Evolutionary conservation across 92 coral and sea anemone genomes (phyloP).

Genomic region (Anthopleura xanthogrammica): DNA sequence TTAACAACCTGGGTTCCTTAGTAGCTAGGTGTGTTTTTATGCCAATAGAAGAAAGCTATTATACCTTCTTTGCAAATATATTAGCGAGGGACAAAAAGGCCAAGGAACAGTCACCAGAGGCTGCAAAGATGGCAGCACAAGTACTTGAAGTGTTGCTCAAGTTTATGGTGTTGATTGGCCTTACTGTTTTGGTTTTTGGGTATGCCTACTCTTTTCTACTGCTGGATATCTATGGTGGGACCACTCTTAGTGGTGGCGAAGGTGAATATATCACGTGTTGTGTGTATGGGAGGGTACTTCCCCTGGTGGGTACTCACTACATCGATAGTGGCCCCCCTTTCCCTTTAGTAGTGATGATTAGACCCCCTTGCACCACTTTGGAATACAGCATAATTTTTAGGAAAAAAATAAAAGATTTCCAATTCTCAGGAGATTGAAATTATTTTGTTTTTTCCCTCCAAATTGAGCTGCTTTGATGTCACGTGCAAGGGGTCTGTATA

Average conservation of each 20-base stretch:
- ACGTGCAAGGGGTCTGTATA: too few species aligned
- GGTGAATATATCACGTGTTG: conserved; percentile 39
- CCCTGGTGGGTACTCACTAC: too few species aligned
- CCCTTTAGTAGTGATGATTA: too few species aligned
- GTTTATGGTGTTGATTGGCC: conserved; percentile 83
- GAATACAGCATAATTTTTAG: too few species aligned
- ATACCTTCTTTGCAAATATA: conserved; percentile 89
- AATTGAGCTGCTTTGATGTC: too few species aligned
- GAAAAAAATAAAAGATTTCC: too few species aligned
- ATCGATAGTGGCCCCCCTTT: too few species aligned
- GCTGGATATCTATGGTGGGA: conserved; percentile 95
- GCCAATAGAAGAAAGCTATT: conserved; percentile 98
- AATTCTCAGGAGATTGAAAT: too few species aligned
- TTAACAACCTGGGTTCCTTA: conserved; percentile 92
- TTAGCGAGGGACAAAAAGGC: conserved; percentile 77
- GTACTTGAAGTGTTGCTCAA: conserved; percentile 87
- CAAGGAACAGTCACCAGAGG: conserved; percentile 61
- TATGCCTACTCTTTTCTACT: conserved; percentile 86
- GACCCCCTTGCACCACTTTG: too few species aligned
- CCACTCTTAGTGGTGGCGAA: conserved; percentile 91
- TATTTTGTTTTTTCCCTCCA: too few species aligned
- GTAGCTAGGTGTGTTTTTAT: conserved; percentile 94
- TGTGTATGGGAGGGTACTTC: too few species aligned
- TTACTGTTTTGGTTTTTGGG: conserved; percentile 89
- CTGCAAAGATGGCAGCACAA: conserved; percentile 78